Conservation (phyloP, 2,113 vertebrate species). For the Ia io region DNA sequence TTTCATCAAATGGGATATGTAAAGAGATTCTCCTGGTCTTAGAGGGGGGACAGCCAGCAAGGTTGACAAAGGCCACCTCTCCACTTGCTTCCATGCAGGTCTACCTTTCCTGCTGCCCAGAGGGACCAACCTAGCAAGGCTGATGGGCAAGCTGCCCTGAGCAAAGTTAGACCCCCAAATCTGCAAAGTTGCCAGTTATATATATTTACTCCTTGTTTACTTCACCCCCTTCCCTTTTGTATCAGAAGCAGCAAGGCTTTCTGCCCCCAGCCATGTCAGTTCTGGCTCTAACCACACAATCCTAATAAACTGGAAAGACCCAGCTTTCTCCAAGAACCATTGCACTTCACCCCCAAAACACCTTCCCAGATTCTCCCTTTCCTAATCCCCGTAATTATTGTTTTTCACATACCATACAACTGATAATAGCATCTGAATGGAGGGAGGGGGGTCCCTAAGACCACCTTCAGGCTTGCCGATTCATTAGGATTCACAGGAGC, state of each 20-base stretch:
- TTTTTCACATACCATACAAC: background rate
- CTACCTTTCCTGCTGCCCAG: background rate
- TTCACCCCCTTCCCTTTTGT: background rate
- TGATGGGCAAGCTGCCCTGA: background rate
- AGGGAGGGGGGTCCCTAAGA: background rate
- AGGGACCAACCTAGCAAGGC: background rate
- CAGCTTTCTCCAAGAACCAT: background rate
- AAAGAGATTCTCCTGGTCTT: background rate
- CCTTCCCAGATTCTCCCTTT: background rate
- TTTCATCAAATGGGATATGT: background rate
- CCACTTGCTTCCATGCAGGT: background rate
- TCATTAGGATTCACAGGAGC: background rate
- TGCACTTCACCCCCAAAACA: background rate
- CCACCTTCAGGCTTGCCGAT: background rate
- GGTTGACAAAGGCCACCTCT: no score
- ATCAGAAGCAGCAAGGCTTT: background rate
- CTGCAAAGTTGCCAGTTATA: background rate
- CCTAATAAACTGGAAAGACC: background rate
- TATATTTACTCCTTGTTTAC: background rate
- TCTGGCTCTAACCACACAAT: background rate
- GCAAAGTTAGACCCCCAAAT: background rate
- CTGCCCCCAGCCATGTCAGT: fast-evolving
- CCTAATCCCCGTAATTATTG: background rate
- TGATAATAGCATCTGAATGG: background rate
- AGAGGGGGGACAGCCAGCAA: no score